Evolutionary conservation across 2,113 vertebrate genomes (phyloP), one percentile per base, ranked within the genome.

Genomic region (Rousettus leschenaultii): DNA sequence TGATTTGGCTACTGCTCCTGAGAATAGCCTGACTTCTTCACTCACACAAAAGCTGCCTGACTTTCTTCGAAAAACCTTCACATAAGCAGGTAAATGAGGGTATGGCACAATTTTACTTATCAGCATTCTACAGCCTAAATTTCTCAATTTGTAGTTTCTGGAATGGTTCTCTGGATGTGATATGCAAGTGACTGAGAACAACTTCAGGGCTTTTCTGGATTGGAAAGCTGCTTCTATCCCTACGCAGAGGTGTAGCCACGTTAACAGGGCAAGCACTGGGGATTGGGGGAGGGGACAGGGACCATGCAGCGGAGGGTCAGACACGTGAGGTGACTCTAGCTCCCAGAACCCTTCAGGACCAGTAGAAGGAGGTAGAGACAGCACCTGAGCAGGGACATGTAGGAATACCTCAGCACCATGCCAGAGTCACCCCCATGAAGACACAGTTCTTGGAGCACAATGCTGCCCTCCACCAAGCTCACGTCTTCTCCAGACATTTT

Each of bases 41-140:
- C 24, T 89, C 53, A 73, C 89, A 97, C 33, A 70, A 89, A 88
- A 94, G 55, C 68, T 93, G 30, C 73, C 82, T 80, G 30, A 77
- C 65, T 45, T 65, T 74, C 65, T 96, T 59, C 80, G 26, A 70
- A 95, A 79, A 5, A 33, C 14, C 3, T 6, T 77, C 57, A 78
- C 21, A 18, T 66, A 14, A 48, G 40, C 14, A 71, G 77, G 68
- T 51, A 51, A 45, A 73, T 40, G 30, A 51, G 26, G 21, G 71
- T 85, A 28, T 19, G 12, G 9, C 11, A 43, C 6, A 28, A 30
- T 71, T 93, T 45, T 86, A 26, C 21, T 55, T 18, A 82, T 43
- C 53, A 85, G 82, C 51, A 74, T 63, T 59, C 43, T 18, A 74
- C 26, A 90, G 48, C 33, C 43, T 92, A 45, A 7, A 22, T 87